Evolutionary conservation across 2,888 invertebrate genomes (phyloP), one percentile per base, ranked within the genome.

Genomic region (Aleiodes leptofemur): DNA sequence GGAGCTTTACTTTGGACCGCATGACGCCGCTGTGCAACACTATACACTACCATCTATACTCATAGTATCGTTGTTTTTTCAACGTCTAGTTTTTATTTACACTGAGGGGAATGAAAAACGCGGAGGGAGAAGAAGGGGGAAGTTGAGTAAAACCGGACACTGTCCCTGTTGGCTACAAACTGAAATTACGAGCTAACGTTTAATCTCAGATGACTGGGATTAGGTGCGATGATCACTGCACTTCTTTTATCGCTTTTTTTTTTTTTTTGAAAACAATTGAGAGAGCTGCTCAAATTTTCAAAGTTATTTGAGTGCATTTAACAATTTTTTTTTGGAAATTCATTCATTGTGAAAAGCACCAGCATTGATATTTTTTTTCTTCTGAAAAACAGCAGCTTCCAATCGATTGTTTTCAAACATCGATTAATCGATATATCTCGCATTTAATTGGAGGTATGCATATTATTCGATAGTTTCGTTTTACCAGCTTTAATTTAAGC

Each of bases 51-150:
- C 43, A 43, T 43, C 11, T 9, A 43, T 43, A 43, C 43, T 43
- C 43, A 9, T 43, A 9, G 43, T 43, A 43, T 43, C 43, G 43
- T 43, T 43, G 43, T 43, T 78, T 79, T 76, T 77, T 78, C 76
- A 73, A 66, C 72, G 53, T 71, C 29, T 66, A 14, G 51, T 72
- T 72, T 77, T 78, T 76, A 76, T 78, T 77, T 66, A 73, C 72
- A 74, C 66, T 73, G 61, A 48, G 69, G 14, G 14, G 16, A 53
- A 8, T 53, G 16, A 7, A 14, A 53, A 23, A 23, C 23, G 23
- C 23, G 23, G 23, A 23, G 23, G 23, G 23, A 23, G 23, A 23
- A 2, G 2, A 23, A 16, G 6, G 53, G 7, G 14, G 11, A 48
- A n/a, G 29, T 13, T 66, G 48, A 8, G 16, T 8, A 16, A 4